Base-by-base conservation (phyloP, 2,113 vertebrate genomes). In the Camelus dromedarius region DNA sequence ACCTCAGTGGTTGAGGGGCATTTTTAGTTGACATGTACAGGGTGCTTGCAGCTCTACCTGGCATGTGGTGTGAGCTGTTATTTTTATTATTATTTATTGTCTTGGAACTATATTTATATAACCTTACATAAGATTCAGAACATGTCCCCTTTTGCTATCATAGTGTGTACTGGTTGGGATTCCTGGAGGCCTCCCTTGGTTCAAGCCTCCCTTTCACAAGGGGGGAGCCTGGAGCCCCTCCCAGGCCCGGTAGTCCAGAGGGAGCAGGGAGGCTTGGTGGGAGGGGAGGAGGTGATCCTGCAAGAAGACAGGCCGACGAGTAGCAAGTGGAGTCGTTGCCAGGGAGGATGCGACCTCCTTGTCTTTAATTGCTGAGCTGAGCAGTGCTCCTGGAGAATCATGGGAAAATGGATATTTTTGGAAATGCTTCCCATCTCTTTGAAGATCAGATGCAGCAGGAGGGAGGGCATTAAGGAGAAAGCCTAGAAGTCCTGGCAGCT, bases 331-430 rank as follows among this genome's bases (percentile, higher is more conserved):
- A 62, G 66, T 66, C 5, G 30, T 88, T 97, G 80, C 92, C 95
- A 85, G 87, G 85, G 89, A 92, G 89, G 89, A 97, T 73, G 35
- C 30, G 38, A 95, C 95, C 82, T 97, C 95, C 96, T 96, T 66
- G 73, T 89, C 94, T 97, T 83, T 97, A 96, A 97, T 87, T 96
- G 97, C 97, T 94, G 95, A 93, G 89, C 88, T 85, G 96, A 97
- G 97, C 96, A 75, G 77, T 96, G 91, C 52, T 96, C 92, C 86
- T 2, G 0, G 69, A 94, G 97, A 81, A 91, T 93, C 94, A 96
- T 0, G 94, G 97, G 98, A 97, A 97, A 86, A 52, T 20, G 42
- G 97, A 60, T 97, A 97, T 97, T 98, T 98, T 97, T 95, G 95
- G 97, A 97, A 97, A 89, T 89, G 64, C 67, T 91, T 96, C 94